Conservation (phyloP, 2,797 vertebrate genomes). For the Darevskia nairensis region DNA sequence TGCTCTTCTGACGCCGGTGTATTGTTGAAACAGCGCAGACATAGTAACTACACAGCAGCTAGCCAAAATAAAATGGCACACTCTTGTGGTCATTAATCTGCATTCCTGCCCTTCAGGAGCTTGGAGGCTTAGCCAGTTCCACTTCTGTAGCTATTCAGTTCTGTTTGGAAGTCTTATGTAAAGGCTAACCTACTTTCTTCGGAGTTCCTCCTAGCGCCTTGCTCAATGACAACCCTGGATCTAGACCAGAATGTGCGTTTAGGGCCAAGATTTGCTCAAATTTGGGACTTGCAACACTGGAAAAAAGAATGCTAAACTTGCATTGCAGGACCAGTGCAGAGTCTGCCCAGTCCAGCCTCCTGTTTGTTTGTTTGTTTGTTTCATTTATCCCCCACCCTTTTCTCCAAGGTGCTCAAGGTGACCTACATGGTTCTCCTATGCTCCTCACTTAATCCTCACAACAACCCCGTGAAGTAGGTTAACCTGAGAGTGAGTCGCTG, state of each 20-base stretch:
- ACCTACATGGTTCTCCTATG: too few relatives aligned
- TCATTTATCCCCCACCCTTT: too few relatives aligned
- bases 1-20: slow-evolving; percentile 1
- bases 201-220: neutral
- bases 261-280: neutral
- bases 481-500: too few relatives aligned
- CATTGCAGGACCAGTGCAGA: neutral
- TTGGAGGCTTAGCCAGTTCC: neutral
- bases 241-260: neutral
- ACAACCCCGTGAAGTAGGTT: too few relatives aligned
- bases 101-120: neutral
- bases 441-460: too few relatives aligned
- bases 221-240: neutral
- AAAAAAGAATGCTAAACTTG: neutral
- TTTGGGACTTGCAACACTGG: neutral
- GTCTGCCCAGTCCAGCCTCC: neutral
- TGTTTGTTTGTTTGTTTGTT: neutral
- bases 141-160: neutral
- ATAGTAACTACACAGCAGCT: neutral
- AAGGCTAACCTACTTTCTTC: slow-evolving; percentile 9
- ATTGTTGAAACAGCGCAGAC: neutral
- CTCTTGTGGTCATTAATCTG: neutral
- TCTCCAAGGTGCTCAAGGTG: too few relatives aligned
- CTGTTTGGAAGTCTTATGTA: neutral
- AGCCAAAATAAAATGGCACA: slow-evolving; percentile 1